A percentile compares a stretch with the other conserved stretches of the same genome.
Evolutionary conservation across 1,140 invertebrate genomes (phyloP).

Genomic region (Laodelphax striatellus): DNA sequence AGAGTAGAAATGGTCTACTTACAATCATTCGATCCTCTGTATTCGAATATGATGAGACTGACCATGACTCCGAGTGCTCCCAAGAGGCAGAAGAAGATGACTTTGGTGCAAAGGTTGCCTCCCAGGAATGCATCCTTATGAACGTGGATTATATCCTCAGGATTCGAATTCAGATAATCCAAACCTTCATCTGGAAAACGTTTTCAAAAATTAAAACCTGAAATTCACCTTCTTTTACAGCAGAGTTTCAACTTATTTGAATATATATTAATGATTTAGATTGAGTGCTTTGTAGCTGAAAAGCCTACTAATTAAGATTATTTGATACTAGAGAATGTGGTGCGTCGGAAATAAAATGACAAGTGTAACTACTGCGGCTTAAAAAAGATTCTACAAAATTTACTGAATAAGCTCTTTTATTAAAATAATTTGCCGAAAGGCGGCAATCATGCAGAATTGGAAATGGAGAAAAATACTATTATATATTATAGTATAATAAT

Average conservation of each 20-base stretch:
- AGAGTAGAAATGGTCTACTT: constrained; percentile 32
- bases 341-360: too few relatives aligned
- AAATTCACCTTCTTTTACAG: neutral
- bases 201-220: neutral
- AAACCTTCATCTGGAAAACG: constrained; percentile 15
- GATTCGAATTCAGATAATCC: neutral
- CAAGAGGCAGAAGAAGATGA: constrained; percentile 64
- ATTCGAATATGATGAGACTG: constrained; percentile 64
- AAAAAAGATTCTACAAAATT: too few relatives aligned
- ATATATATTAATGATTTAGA: too few relatives aligned
- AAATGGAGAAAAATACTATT: too few relatives aligned
- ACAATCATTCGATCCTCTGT: constrained; percentile 64
- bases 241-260: neutral
- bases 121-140: constrained; percentile 59
- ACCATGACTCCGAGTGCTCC: constrained; percentile 54
- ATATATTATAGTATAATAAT: too few relatives aligned
- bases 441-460: too few relatives aligned
- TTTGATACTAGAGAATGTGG: too few relatives aligned
- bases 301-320: too few relatives aligned
- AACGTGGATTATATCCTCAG: constrained; percentile 56
- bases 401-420: too few relatives aligned
- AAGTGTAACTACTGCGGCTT: too few relatives aligned
- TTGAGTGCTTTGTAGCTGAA: too few relatives aligned
- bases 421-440: too few relatives aligned
- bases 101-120: constrained; percentile 68